phyloP scores from a whole-genome alignment of 1,140 invertebrate species.

The Phortica variegata region DNA sequence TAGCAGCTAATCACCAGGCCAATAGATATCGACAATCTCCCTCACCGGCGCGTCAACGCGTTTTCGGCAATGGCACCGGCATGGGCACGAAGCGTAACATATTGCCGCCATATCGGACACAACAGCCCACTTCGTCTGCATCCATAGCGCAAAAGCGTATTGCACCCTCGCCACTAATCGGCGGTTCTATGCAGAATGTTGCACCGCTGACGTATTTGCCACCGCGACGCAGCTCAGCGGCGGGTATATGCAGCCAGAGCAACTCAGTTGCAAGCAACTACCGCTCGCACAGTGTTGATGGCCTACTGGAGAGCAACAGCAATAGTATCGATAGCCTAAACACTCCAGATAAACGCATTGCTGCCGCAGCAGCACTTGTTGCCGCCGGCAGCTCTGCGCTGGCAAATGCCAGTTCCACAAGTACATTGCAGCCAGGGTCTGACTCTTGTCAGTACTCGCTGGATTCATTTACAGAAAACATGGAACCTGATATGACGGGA shows the following conservation, averaged over 20 bases:
- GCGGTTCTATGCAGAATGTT: conserved; percentile 48
- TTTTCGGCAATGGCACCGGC: conserved; percentile 57
- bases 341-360: conserved; percentile 43
- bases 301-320: conserved; percentile 42
- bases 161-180: conserved; percentile 3
- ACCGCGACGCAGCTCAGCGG: conserved; percentile 40
- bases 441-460: conserved; percentile 16
- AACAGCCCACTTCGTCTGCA: conserved; percentile 27
- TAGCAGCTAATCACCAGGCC: conserved; percentile 59
- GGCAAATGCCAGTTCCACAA: conserved; percentile 47
- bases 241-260: conserved; percentile 29
- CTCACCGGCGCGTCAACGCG: conserved; percentile 63
- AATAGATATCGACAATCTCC: conserved; percentile 63
- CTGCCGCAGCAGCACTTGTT: conserved; percentile 43
- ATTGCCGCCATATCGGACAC: conserved; percentile 44
- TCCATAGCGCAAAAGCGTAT: neutral
- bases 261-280: conserved; percentile 35
- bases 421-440: conserved; percentile 44
- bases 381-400: conserved; percentile 44
- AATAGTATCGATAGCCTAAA: conserved; percentile 18
- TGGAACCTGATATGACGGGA: neutral
- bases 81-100: conserved; percentile 36
- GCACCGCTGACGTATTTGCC: conserved; percentile 33
- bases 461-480: conserved; percentile 2
- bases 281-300: conserved; percentile 55